phyloP scores from a whole-genome alignment of 1,140 invertebrate species.

The Eubasilissa regina region DNA sequence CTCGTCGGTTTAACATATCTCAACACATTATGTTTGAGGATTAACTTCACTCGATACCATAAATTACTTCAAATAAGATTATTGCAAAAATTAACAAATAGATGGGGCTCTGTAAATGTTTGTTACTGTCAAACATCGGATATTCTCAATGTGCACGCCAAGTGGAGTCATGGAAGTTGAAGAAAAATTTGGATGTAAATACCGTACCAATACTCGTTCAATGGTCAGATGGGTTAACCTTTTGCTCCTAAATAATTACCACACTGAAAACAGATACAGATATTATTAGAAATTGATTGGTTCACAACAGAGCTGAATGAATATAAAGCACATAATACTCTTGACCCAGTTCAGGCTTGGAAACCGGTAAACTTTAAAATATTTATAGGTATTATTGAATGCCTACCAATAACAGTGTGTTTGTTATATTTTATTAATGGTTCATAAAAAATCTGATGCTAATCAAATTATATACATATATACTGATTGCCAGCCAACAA shows the following conservation, averaged over 20 bases:
- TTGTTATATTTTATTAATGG: too few species aligned
- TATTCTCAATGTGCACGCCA: slow-evolving; percentile 22
- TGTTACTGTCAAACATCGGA: not conserved
- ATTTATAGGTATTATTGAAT: not conserved
- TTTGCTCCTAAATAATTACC: slow-evolving; percentile 32
- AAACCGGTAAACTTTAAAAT: too few species aligned
- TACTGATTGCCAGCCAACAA: too few species aligned
- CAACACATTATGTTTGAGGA: slow-evolving; percentile 12
- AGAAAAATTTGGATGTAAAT: slow-evolving; percentile 35
- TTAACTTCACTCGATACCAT: not conserved
- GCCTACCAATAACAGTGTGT: not conserved
- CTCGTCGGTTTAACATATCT: slow-evolving; percentile 17
- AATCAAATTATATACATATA: too few species aligned
- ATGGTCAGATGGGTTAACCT: slow-evolving; percentile 25
- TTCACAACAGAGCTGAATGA: not conserved
- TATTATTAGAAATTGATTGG: not conserved
- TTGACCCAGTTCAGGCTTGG: not conserved
- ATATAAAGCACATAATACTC: not conserved
- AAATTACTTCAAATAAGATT: slow-evolving; percentile 21
- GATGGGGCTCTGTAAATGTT: slow-evolving; percentile 7
- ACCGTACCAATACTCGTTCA: slow-evolving; percentile 29
- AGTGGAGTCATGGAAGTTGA: slow-evolving; percentile 25
- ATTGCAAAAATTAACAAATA: slow-evolving; percentile 14
- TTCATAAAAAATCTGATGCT: too few species aligned
- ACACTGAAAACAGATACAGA: slow-evolving; percentile 20